Evolutionary conservation across 2,797 vertebrate genomes (phyloP).

Genomic region (Allochrocebus solatus): DNA sequence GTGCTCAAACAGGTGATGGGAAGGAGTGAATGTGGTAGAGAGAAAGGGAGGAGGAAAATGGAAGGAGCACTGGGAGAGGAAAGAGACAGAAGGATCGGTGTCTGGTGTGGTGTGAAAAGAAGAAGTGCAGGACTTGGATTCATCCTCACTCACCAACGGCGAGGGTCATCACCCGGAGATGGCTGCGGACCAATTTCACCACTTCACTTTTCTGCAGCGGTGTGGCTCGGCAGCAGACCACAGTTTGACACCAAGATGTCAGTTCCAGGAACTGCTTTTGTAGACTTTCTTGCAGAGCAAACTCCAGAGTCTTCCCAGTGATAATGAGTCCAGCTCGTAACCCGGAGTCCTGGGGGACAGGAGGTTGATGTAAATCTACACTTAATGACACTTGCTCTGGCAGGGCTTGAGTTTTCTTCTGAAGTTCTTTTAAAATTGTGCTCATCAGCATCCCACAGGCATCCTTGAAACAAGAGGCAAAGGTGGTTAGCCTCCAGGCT

Average conservation of each 20-base stretch:
- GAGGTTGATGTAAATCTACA: neutral
- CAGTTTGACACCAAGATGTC: conserved; percentile 88
- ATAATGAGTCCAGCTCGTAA: conserved; percentile 88
- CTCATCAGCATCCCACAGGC: conserved; percentile 87
- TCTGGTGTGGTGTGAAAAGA: neutral
- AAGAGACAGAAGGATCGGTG: neutral
- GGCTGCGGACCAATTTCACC: conserved; percentile 89
- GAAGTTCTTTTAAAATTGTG: conserved; percentile 85
- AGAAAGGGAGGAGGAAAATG: neutral
- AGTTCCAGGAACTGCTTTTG: conserved; percentile 89
- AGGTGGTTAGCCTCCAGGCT: neutral
- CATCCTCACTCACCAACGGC: conserved; percentile 90
- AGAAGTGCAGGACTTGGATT: accelerated
- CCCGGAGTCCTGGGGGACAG: neutral
- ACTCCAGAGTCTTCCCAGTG: conserved; percentile 92
- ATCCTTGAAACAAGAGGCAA: conserved; percentile 83
- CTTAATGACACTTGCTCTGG: accelerated
- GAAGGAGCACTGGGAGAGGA: neutral
- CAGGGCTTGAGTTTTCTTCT: conserved; percentile 1
- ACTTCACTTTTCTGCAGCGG: conserved; percentile 96
- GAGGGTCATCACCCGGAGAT: conserved; percentile 91
- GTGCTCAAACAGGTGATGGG: neutral
- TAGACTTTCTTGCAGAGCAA: conserved; percentile 89
- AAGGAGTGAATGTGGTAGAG: no score
- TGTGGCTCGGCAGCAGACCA: conserved; percentile 95